phyloP scores from a whole-genome alignment of 2,113 vertebrate genomes.

The Potamarius usumacintae region DNA sequence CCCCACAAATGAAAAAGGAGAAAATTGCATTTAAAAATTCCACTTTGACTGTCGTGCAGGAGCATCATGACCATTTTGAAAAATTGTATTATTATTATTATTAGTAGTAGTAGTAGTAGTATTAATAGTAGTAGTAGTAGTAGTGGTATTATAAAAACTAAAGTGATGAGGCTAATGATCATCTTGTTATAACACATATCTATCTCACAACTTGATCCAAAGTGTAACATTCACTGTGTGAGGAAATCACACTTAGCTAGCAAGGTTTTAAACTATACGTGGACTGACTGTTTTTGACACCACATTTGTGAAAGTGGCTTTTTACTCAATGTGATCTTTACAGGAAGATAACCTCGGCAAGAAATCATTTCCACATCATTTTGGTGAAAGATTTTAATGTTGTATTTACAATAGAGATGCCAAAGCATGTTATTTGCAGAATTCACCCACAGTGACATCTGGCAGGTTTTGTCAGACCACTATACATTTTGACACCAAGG shows the following conservation, averaged over 20 bases:
- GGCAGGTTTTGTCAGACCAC: background rate
- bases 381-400: background rate
- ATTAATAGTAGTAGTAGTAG: too few species aligned
- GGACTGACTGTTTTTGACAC: background rate
- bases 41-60: background rate
- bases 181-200: background rate
- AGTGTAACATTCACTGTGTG: background rate
- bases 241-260: background rate
- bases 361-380: background rate
- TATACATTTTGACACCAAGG: background rate
- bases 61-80: too few species aligned
- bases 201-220: background rate
- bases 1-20: background rate
- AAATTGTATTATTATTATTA: background rate
- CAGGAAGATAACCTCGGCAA: background rate
- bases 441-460: background rate
- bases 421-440: background rate
- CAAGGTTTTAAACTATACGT: background rate
- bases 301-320: background rate
- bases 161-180: background rate
- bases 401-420: background rate
- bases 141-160: background rate
- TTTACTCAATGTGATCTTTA: background rate
- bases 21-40: background rate
- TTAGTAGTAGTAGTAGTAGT: too few species aligned